These are phyloP conservation scores for Erpobdella octoculata DNA, from an alignment of 2,888 invertebrate species.

Conservation along the genomic window DNA sequence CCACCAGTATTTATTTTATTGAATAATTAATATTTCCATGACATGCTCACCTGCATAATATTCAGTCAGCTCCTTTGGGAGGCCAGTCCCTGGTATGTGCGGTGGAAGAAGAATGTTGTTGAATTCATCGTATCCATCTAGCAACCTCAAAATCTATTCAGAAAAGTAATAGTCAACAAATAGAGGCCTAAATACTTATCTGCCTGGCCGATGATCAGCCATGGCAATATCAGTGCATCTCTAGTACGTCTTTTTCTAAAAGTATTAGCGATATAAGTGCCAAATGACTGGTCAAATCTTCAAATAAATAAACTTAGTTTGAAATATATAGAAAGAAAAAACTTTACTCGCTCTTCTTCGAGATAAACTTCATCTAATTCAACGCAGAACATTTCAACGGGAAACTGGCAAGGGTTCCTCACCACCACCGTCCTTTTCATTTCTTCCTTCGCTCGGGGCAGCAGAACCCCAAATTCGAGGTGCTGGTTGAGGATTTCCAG, in stretches of 20 bases:
- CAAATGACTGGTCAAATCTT: neutral
- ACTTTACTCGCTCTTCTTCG: conserved; percentile 51
- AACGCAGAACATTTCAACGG: conserved; percentile 64
- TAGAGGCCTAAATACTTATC: neutral
- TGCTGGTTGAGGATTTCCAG: conserved; percentile 49
- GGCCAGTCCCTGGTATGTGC: conserved; percentile 47
- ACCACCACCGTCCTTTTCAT: conserved; percentile 60
- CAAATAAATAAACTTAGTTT: neutral
- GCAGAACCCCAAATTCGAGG: conserved; percentile 60
- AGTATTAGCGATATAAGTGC: neutral
- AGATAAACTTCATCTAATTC: conserved; percentile 59
- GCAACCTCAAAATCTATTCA: conserved; percentile 48
- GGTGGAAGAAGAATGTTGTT: conserved; percentile 52
- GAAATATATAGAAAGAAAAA: neutral
- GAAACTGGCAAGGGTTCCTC: conserved; percentile 61
- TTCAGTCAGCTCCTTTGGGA: conserved; percentile 50
- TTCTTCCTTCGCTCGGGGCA: conserved; percentile 54
- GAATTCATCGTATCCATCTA: conserved; percentile 52
- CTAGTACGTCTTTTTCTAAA: neutral
- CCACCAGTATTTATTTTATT: no score
- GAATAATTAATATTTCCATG: neutral
- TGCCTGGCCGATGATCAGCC: no score
- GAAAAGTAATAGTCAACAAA: neutral
- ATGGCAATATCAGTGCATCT: no score
- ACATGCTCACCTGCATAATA: conserved; percentile 48